Evolutionary conservation across 2,797 vertebrate species (phyloP).

Genomic region (Silurus lanzhouensis): DNA sequence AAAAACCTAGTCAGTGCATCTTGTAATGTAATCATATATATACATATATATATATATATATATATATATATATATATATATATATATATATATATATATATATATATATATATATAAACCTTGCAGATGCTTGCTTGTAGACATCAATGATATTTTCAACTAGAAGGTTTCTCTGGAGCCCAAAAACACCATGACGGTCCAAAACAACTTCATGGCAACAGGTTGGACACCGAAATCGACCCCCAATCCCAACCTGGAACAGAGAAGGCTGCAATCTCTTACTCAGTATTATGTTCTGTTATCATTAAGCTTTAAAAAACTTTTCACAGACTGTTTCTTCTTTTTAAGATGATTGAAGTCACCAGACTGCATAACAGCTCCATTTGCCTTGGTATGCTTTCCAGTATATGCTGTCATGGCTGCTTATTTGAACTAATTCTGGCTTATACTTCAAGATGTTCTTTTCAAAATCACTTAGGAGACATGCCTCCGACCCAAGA

Average conservation of each 20-base stretch:
- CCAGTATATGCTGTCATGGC: neutral
- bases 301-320: neutral
- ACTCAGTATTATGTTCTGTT: conserved; percentile 53
- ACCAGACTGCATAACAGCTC: neutral
- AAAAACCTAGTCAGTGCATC: neutral
- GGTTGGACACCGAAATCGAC: conserved; percentile 79
- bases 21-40: neutral
- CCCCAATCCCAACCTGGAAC: conserved; percentile 76
- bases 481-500: neutral
- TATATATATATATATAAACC: conserved; percentile 50
- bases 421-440: neutral
- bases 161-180: conserved; percentile 79
- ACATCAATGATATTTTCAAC: conserved; percentile 83
- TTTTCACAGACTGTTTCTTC: neutral
- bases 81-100: neutral
- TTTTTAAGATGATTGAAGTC: neutral
- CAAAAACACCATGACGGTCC: conserved; percentile 80
- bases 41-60: no score
- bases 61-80: neutral
- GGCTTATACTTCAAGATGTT: neutral
- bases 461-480: neutral
- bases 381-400: neutral
- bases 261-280: conserved; percentile 69
- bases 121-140: conserved; percentile 76
- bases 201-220: conserved; percentile 79